Evolutionary conservation across 1,140 invertebrate species (phyloP), one percentile per base, ranked within the genome.

Genomic region (Phortica variegata): DNA sequence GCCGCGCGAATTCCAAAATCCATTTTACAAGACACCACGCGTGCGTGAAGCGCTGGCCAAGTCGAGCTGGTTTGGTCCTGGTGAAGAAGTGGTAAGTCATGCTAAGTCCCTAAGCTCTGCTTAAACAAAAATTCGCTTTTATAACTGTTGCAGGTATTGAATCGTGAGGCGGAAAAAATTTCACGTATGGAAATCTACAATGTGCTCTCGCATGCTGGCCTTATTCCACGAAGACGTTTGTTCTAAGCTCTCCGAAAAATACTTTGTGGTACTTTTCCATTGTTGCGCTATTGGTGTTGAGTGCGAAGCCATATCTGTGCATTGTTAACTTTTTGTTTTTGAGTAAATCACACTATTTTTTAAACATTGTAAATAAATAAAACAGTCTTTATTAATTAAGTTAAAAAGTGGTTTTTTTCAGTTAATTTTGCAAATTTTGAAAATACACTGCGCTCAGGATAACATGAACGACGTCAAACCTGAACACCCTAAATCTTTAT

Each of bases 181-280:
- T 65, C 80, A 5, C 76, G 83, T 12, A 74, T 73, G 42, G 78
- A 83, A 61, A 83, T 84, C 42, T 83, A 83, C 60, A 81, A 80
- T 43, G 80, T 84, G 17, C 65, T 84, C 26, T 81, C 80, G 1
- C 82, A 84, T 59, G 82, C 83, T 3, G 83, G 83, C 10, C 75
- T 84, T 7, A 71, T 83, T 26, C 75, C 77, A 8, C 68, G 80
- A 43, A 69, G 49, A 55, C 73, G 49, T 50, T 63, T 50, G 21
- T 52, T 68, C 10, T 68, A 63, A 52, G 6, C 13, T 34, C 26
- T 12, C 26, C n/a, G n/a, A n/a, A n/a, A n/a, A n/a, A n/a, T n/a
- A n/a, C n/a, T n/a, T n/a, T n/a, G n/a, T n/a, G n/a, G n/a, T n/a
- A n/a, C n/a, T n/a, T n/a, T n/a, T n/a, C n/a, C n/a, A n/a, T n/a